Evolutionary conservation across 2,113 vertebrate species (phyloP), one percentile per base, ranked within the genome.

Genomic region (Phylloscopus whistleri): DNA sequence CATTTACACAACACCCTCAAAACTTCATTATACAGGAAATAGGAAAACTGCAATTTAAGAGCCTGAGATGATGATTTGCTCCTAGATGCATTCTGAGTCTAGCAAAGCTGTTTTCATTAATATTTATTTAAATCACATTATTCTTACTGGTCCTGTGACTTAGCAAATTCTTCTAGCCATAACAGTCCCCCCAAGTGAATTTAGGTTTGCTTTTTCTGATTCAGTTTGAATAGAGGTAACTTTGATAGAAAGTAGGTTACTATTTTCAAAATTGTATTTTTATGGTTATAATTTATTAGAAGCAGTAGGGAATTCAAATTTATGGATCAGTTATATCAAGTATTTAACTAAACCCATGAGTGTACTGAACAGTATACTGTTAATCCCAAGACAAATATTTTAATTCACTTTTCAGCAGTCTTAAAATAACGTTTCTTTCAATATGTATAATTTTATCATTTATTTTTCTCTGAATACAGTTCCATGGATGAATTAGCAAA

Each of bases 301-400:
- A 90, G 87, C 69, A 93, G 55, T 70, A 82, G 80, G 92, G 44
- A 95, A 93, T 93, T 96, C 80, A 95, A 94, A 95, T 91, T 90
- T 96, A 95, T 87, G 56, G 78, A 95, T 95, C 82, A 91, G 52
- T 89, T 95, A 83, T 87, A 95, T 62, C 78, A 90, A 95, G 56
- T 95, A 94, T 95, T 89, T 97, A 90, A 87, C 56, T 95, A 87
- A 96, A 93, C 89, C 74, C 82, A 67, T 35, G 91, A 94, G 64
- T 91, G 46, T 79, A n/a, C 62, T 76, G 80, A 95, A 94, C 53
- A 77, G 69, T 94, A 95, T 94, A 86, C 78, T 78, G 53, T 55
- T 95, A 97, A 94, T 95, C 89, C 83, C 93, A 86, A 94, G 43
- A 88, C 94, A 97, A 96, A 89, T 84, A 56, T 94, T 95, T 96